These are phyloP conservation scores for Trematomus bernacchii DNA, from an alignment of 2,797 vertebrate genomes.

Conservation along the genomic window DNA sequence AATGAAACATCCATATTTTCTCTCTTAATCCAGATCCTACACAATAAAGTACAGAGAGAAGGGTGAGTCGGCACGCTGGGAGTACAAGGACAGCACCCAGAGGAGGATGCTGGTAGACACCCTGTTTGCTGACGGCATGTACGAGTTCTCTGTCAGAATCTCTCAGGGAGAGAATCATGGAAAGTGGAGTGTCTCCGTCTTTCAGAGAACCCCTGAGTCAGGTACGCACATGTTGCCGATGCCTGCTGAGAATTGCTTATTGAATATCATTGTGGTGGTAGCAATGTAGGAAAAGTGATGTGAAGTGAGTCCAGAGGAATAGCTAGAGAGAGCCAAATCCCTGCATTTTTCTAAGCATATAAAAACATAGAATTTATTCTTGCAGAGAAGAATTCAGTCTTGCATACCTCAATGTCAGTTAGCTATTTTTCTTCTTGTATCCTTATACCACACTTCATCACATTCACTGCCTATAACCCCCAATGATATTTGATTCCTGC, in stretches of 20 bases:
- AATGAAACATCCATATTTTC: conserved; percentile 25
- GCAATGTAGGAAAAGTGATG: background rate
- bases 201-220: conserved; percentile 96
- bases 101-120: conserved; percentile 90
- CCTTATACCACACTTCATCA: conserved; percentile 53
- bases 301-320: conserved; percentile 9
- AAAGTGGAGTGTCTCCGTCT: conserved; percentile 95
- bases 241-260: conserved; percentile 18
- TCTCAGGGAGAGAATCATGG: conserved; percentile 89
- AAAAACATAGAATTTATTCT: conserved; percentile 14
- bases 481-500: conserved; percentile 56
- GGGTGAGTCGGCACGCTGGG: conserved; percentile 96
- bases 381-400: conserved; percentile 29
- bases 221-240: conserved; percentile 81
- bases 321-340: background rate
- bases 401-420: conserved; percentile 34
- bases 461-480: conserved; percentile 40
- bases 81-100: conserved; percentile 90
- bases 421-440: conserved; percentile 36
- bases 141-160: conserved; percentile 95
- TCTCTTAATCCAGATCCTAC: conserved; percentile 86
- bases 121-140: conserved; percentile 94
- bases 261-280: background rate
- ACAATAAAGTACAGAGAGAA: conserved; percentile 94
- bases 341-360: conserved; percentile 14